Conservation (phyloP, 2,888 invertebrate species). For the Notodonta dromedarius region DNA sequence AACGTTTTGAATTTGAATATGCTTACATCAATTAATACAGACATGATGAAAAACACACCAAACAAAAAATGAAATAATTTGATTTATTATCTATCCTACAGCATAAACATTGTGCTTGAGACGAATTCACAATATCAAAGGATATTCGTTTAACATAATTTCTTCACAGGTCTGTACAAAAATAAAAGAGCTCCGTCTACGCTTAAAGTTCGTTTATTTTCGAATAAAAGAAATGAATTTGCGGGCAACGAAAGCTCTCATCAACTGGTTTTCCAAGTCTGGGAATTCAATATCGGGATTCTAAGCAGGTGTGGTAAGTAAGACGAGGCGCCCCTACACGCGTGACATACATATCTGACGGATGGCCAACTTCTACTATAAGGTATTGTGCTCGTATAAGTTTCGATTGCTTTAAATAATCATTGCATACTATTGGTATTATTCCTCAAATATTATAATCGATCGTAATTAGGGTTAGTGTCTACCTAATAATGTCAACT, state of each 20-base stretch:
- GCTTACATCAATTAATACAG: too few relatives aligned
- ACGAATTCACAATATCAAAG: conserved; percentile 42
- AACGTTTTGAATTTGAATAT: too few relatives aligned
- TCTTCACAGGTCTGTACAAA: conserved; percentile 38
- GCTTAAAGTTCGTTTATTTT: conserved; percentile 33
- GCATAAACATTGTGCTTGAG: conserved; percentile 42
- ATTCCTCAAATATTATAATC: too few relatives aligned
- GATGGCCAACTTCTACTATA: conserved; percentile 4
- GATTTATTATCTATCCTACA: conserved; percentile 11
- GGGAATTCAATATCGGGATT: conserved; percentile 76
- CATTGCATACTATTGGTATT: too few relatives aligned
- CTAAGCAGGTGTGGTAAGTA: conserved; percentile 77
- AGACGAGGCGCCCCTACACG: conserved; percentile 66
- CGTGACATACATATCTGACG: conserved; percentile 47
- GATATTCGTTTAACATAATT: conserved; percentile 49
- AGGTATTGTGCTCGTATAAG: not conserved
- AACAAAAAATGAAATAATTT: too few relatives aligned
- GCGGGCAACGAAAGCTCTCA: conserved; percentile 55
- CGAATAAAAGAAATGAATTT: conserved; percentile 46
- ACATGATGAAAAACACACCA: too few relatives aligned
- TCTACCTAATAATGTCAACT: too few relatives aligned
- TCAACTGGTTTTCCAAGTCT: conserved; percentile 63
- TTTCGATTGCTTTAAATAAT: too few relatives aligned
- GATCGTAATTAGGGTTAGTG: too few relatives aligned
- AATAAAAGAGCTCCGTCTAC: conserved; percentile 43